phyloP scores from a whole-genome alignment of 2,113 vertebrate species.

The Pangasianodon gigas region DNA sequence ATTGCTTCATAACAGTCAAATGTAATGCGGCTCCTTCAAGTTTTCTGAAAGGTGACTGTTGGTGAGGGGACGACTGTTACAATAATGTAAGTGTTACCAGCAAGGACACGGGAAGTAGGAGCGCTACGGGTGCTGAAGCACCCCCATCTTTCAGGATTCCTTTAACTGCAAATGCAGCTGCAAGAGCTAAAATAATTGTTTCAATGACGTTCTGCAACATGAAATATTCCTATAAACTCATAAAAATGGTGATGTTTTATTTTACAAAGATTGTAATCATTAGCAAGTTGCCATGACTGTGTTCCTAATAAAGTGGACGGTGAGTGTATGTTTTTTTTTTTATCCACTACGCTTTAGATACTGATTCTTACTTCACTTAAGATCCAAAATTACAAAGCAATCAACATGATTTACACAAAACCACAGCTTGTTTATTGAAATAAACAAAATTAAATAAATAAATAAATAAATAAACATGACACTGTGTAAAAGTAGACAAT shows the following conservation, averaged over 20 bases:
- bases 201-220: neutral
- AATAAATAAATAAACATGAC: neutral
- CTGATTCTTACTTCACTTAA: neutral
- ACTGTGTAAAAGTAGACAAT: neutral
- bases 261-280: neutral
- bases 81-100: neutral
- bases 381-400: neutral
- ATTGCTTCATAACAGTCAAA: neutral
- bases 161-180: neutral
- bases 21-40: neutral
- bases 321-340: neutral
- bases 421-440: neutral
- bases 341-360: neutral
- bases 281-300: no score
- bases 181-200: neutral
- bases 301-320: no score
- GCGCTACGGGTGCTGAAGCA: neutral
- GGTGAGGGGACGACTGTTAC: neutral
- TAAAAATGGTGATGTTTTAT: neutral
- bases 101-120: neutral
- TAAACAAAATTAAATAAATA: neutral
- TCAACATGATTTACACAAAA: neutral
- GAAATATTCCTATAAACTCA: neutral
- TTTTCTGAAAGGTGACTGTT: neutral
- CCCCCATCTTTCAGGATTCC: neutral